Percentiles rank a stretch among this genome's conserved stretches.
These are phyloP conservation scores for Nowickia ferox DNA, from an alignment of 2,888 invertebrate genomes.

Conservation along the genomic window DNA sequence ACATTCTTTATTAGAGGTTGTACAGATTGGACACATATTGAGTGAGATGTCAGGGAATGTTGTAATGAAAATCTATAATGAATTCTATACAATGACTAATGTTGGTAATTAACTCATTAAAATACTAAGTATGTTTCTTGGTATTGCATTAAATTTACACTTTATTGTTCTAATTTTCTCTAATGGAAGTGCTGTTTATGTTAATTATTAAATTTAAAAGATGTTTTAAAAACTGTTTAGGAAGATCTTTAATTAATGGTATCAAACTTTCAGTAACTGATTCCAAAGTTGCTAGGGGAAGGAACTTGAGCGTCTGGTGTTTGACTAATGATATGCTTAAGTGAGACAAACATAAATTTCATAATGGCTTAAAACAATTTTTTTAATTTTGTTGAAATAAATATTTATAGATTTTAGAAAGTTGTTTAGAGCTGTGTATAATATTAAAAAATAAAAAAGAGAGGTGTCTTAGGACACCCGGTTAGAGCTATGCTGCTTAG, in stretches of 20 bases:
- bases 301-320: too few relatives aligned
- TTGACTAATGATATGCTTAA: too few relatives aligned
- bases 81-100: slow-evolving; percentile 27
- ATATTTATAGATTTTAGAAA: too few relatives aligned
- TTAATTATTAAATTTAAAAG: background rate
- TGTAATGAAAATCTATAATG: slow-evolving; percentile 58
- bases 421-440: too few relatives aligned
- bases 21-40: slow-evolving; percentile 46
- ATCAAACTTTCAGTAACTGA: too few relatives aligned
- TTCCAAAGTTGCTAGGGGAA: too few relatives aligned
- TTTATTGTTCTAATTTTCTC: background rate
- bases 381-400: too few relatives aligned
- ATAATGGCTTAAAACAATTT: too few relatives aligned
- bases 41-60: slow-evolving; percentile 34
- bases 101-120: slow-evolving; percentile 47
- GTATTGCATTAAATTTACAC: background rate
- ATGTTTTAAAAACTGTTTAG: background rate
- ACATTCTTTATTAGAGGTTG: slow-evolving; percentile 34
- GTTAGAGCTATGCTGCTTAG: too few relatives aligned
- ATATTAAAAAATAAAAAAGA: too few relatives aligned
- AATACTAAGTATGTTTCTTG: slow-evolving; percentile 19
- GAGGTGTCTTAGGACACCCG: too few relatives aligned
- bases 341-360: too few relatives aligned
- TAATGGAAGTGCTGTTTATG: background rate
- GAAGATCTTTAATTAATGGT: background rate